Conservation (phyloP, 2,113 vertebrate genomes). For the Colius striatus region DNA sequence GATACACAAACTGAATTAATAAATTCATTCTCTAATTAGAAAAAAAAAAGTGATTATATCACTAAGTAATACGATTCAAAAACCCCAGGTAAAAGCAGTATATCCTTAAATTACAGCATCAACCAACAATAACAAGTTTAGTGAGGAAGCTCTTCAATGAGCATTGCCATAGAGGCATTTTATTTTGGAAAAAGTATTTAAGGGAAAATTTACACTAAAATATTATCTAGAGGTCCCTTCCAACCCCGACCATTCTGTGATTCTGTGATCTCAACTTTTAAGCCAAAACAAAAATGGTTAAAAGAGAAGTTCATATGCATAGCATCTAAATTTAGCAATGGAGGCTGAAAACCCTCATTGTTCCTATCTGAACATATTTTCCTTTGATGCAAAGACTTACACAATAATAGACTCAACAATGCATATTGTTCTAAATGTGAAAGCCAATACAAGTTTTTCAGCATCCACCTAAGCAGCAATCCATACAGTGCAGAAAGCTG, state of each 20-base stretch:
- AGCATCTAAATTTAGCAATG: neutral
- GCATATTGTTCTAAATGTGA: neutral
- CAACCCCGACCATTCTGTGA: no score
- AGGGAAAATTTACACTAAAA: neutral
- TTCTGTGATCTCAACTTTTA: neutral
- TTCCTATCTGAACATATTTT: neutral
- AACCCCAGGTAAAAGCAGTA: neutral
- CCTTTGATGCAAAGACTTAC: neutral
- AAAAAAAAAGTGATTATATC: neutral
- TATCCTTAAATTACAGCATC: neutral
- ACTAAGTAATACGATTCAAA: neutral
- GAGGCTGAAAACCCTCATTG: neutral
- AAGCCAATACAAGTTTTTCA: neutral
- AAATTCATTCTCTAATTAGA: neutral
- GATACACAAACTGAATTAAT: neutral
- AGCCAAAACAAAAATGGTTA: neutral
- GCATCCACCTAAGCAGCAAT: neutral
- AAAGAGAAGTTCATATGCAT: neutral
- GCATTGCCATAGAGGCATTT: neutral
- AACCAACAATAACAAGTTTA: neutral
- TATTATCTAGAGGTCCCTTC: no score
- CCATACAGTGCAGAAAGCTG: neutral
- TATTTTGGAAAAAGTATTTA: neutral
- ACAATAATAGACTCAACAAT: neutral
- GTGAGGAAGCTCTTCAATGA: neutral